Percentiles rank a stretch among this genome's conserved stretches.
Evolutionary conservation across 2,888 invertebrate species (phyloP).

Genomic region (Cenopis cana): DNA sequence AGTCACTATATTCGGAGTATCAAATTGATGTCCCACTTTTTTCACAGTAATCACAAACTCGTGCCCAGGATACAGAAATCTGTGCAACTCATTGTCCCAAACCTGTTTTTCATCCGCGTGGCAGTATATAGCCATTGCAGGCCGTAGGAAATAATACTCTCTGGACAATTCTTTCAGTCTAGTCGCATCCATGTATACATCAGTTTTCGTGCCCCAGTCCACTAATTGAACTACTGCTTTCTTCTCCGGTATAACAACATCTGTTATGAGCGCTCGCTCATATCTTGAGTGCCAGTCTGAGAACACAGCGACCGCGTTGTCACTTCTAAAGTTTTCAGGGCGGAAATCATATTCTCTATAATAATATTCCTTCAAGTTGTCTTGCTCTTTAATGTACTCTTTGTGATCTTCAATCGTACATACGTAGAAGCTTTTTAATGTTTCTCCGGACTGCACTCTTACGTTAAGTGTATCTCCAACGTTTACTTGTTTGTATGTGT

Average conservation of each 20-base stretch:
- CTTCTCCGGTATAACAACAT: conserved; percentile 44
- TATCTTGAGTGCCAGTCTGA: conserved; percentile 45
- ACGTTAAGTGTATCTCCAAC: conserved; percentile 50
- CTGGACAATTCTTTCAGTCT: conserved; percentile 49
- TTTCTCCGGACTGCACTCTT: conserved; percentile 50
- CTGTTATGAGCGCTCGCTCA: conserved; percentile 53
- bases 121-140: conserved; percentile 50
- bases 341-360: conserved; percentile 44
- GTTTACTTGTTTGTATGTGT: conserved; percentile 46
- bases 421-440: conserved; percentile 53
- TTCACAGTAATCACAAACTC: conserved; percentile 49
- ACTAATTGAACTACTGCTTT: conserved; percentile 50
- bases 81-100: conserved; percentile 44
- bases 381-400: conserved; percentile 47
- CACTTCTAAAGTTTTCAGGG: conserved; percentile 47
- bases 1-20: conserved; percentile 44
- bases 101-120: conserved; percentile 41
- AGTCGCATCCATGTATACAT: conserved; percentile 41
- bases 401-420: conserved; percentile 50
- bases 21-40: conserved; percentile 45
- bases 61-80: conserved; percentile 46
- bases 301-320: conserved; percentile 48
- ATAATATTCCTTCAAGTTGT: conserved; percentile 49
- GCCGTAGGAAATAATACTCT: conserved; percentile 43
- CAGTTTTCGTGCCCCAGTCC: conserved; percentile 52